These are phyloP conservation scores for Pipa parva DNA, from an alignment of 2,113 vertebrate species.

Conservation along the genomic window DNA sequence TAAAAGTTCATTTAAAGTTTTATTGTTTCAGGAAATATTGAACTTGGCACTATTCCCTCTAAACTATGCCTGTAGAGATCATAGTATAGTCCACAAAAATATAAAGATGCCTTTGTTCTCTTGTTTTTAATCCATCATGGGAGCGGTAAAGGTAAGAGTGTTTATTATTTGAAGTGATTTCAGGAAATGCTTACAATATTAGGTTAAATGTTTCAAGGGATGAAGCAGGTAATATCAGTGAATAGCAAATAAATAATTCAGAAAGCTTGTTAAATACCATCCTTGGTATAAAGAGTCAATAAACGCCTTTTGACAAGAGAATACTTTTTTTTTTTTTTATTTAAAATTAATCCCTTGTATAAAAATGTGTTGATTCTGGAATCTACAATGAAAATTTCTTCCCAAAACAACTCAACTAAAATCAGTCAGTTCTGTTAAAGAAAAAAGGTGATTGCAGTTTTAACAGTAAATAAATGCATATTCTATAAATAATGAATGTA, in stretches of 20 bases:
- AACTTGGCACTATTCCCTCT: slow-evolving; percentile 23
- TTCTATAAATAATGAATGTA: no score
- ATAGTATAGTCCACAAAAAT: slow-evolving; percentile 31
- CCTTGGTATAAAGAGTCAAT: not conserved
- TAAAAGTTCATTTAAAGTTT: slow-evolving; percentile 29
- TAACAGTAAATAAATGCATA: no score
- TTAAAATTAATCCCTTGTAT: not conserved
- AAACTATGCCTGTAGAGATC: slow-evolving; percentile 13
- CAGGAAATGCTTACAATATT: slow-evolving; percentile 4
- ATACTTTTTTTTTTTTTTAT: not conserved
- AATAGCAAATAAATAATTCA: no score
- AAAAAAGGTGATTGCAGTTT: no score
- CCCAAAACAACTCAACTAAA: not conserved
- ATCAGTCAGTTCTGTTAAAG: not conserved
- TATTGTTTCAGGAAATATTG: slow-evolving; percentile 39
- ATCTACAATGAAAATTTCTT: not conserved
- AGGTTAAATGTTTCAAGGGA: no score
- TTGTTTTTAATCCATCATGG: slow-evolving; percentile 35
- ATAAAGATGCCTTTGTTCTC: slow-evolving; percentile 35
- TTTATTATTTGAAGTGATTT: slow-evolving; percentile 33
- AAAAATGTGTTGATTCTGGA: not conserved
- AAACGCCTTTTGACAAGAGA: slow-evolving; percentile 18
- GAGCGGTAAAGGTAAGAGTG: slow-evolving; percentile 28
- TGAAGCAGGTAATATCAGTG: no score
- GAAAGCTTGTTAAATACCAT: no score